Base-by-base conservation (phyloP, 2,113 vertebrate genomes). In the Hyaena hyaena region DNA sequence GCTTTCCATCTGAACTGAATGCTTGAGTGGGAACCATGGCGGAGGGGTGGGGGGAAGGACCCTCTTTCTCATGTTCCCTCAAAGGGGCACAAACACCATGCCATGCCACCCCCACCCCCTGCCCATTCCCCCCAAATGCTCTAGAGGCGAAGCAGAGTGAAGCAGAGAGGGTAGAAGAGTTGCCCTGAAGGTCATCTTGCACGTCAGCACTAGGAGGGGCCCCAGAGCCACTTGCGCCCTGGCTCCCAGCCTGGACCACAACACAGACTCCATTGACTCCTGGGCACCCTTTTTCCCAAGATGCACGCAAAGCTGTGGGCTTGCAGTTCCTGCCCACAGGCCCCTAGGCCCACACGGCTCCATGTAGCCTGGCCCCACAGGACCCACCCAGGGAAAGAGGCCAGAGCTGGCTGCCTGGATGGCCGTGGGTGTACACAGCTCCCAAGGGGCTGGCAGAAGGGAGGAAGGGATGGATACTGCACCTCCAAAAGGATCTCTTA, bases 191-290 rank as follows among this genome's bases (percentile, higher is more conserved):
- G 97, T 98, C 98, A 98, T 90, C 73, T 82, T 92, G 96, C 94
- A 74, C 97, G 97, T 98, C 98, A 98, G 95, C 80, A 90, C 58
- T 55, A 92, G 96, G 97, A 93, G 53, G 82, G 79, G 93, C 89
- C 92, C 86, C 76, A 45, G 77, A 94, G 93, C 85, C 92, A 96
- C 97, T 94, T 86, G 88, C 1, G 5, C 65, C 90, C 97, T 98
- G 98, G 98, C 98, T 95, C 85, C 68, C 79, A 6, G 97, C 97
- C 97, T 97, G 97, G 95, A 91, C 94, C 90, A 95, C 97, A 98
- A 98, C 97, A 98, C 98, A 98, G 97, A 85, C 97, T 71, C 91
- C 96, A 98, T 98, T 98, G 97, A 98, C 95, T 95, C 96, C 93
- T 95, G 89, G 43, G 86, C 79, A 81, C 90, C 88, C 95, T 95